Base-by-base conservation (phyloP, 2,113 vertebrate genomes). In the Leptobrachium leishanense region DNA sequence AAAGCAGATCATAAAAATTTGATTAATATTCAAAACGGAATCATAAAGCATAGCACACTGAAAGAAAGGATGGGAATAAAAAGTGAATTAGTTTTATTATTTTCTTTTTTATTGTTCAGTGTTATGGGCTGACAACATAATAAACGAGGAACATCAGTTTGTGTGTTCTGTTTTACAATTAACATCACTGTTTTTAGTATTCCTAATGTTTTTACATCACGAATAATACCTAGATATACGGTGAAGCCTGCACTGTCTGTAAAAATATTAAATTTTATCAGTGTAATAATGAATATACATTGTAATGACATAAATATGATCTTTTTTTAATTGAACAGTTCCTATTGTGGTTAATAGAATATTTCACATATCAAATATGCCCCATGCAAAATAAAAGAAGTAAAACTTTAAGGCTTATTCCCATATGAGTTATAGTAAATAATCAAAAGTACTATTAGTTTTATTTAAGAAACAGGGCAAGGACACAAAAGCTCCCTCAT, bases 361-460 rank as follows among this genome's bases (percentile, higher is more conserved):
- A 79, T 72, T 79, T 78, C 65, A 72, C 68, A 64, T 77, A 68
- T 71, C 76, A 79, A 62, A 71, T 65, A 63, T 79, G 76, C 53
- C 68, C 72, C 68, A 20, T 65, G 68, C 55, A 80, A 74, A 80
- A 68, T 20, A 39, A 40, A n/a, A 46, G 40, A 68, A 81, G 64
- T 81, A 31, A 74, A 63, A 70, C 67, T 68, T 55, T 39, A 68
- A 73, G n/a, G 62, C 39, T 39, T 57, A 62, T 79, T 59, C 70
- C 77, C 78, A 44, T 15, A 50, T 68, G 78, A 68, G 54, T 74
- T 62, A 62, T 68, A 68, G 68, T 81, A 73, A 79, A 74, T 74
- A 81, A 81, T 81, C 78, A 74, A 74, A 81, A 59, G 69, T 65
- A 44, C 59, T 79, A 72, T 79, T 79, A 62, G 78, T 74, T 74